Evolutionary conservation across 2,888 invertebrate species (phyloP), one percentile per base, ranked within the genome.

Genomic region (Coleophora flavipennella): DNA sequence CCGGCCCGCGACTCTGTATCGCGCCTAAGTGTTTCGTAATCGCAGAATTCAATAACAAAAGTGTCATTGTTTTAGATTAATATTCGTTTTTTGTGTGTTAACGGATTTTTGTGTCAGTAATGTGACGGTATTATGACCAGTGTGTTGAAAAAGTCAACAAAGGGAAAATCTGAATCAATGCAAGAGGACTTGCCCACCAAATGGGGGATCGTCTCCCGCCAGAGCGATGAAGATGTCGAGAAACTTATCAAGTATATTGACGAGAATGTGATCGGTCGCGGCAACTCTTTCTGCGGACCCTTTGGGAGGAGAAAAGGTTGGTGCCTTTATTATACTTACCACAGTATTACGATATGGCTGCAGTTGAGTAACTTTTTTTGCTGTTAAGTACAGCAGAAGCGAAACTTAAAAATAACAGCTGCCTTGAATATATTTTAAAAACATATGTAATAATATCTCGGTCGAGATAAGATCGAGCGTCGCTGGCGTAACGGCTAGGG

Each of bases 261-360:
- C 59, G 91, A 92, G 49, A 94, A 91, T 72, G 85, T 94, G 50
- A 90, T 94, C 59, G 94, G 94, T 40, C 92, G 90, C 67, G 91
- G 91, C 53, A 91, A 91, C 56, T 90, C 91, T 14, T 94, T 94
- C 70, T 87, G 91, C 55, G 93, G 94, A 38, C 95, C 95, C 9
- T 95, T 90, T 63, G 94, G 94, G 46, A 86, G 92, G 41, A 83
- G 94, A 62, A 92, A 92, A 90, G 92, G 93, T 93, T 77, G 81
- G 77, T 39, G 32, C 28, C 10, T n/a, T 29, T 29, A 10, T 27
- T n/a, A n/a, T n/a, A n/a, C n/a, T n/a, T n/a, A n/a, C n/a, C n/a
- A n/a, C n/a, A n/a, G n/a, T n/a, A n/a, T n/a, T n/a, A n/a, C n/a
- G n/a, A n/a, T n/a, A n/a, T n/a, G n/a, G n/a, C n/a, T n/a, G n/a